Conservation (phyloP, 2,888 invertebrate genomes). For the Drosophila robusta region DNA sequence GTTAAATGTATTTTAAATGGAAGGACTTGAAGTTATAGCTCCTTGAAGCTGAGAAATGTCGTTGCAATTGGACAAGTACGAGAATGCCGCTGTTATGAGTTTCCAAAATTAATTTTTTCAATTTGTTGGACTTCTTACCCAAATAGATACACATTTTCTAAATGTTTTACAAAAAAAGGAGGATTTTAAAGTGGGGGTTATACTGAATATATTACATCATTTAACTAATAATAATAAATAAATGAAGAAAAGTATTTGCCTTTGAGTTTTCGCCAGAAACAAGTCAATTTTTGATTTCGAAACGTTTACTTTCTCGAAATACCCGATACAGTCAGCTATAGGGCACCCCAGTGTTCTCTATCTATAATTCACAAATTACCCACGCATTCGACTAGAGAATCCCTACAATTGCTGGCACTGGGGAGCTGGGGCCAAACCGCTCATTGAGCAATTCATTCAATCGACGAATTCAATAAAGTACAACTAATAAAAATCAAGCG, state of each 20-base stretch:
- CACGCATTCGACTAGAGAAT: no score
- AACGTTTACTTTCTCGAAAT: no score
- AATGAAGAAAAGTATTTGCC: no score
- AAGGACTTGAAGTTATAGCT: not conserved
- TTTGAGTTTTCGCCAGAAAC: no score
- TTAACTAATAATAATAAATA: no score
- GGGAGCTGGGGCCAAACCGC: slow-evolving; percentile 24
- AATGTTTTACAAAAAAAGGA: no score
- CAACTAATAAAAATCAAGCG: slow-evolving; percentile 76
- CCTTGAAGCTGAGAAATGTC: not conserved
- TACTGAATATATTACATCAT: no score
- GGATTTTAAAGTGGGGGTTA: no score
- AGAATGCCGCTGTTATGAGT: not conserved
- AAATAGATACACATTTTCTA: not conserved
- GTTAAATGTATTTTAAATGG: not conserved
- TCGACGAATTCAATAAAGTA: slow-evolving; percentile 78
- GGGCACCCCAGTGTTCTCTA: slow-evolving; percentile 1
- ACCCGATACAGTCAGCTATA: not conserved
- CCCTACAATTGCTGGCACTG: no score
- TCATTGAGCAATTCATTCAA: slow-evolving; percentile 80
- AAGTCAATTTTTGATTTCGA: no score
- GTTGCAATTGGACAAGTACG: not conserved
- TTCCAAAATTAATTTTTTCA: not conserved
- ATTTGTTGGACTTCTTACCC: not conserved
- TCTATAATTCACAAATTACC: slow-evolving; percentile 33